Evolutionary conservation across 2,797 vertebrate species (phyloP), one percentile per base, ranked within the genome.

Genomic region (Galagoides demidoff): DNA sequence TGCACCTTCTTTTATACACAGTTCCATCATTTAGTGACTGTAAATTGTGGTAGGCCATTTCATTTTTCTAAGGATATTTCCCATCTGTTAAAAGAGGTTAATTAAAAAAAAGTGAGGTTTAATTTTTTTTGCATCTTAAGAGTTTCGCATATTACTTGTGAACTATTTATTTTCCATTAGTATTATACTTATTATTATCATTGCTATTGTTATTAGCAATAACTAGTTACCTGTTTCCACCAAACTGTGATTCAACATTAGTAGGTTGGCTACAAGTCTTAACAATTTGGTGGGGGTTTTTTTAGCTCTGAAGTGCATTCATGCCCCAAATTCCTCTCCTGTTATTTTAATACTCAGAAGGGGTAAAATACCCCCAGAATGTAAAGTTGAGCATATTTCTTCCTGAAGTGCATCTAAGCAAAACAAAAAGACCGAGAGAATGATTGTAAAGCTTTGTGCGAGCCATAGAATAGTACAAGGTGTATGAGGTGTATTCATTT

Each of bases 21-120:
- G 49, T 95, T 95, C 85, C 76, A 57, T 70, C 92, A 95, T 82
- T 91, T 94, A 97, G 71, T 95, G 95, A 98, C 94, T 97, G 74
- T 78, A 96, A 55, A 97, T 86, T 87, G 63, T 3, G 45, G 5
- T 23, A 78, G 25, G 22, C 45, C 2, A 9, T 5, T 61, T 25
- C 27, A n/a, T 31, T 66, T 92, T 61, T 89, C 59, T 83, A 57
- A 94, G 31, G 31, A 0, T 68, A 43, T 85, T 52, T 57, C 12
- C 91, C 57, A 14, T 43, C 3, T 37, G 5, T 34, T 86, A 78
- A 92, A 34, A 29, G 29, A 89, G 5, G 29, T 49, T 63, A 61
- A 13, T 34, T 3, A 70, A 73, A 59, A 31, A 66, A 22, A 66
- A 9, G 3, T n/a, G 49, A 89, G 13, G 9, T 64, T 85, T 76